A percentile compares a stretch with the other conserved stretches of the same genome.
Evolutionary conservation across 1,140 invertebrate genomes (phyloP).

Genomic region (Hyposmocoma kahamanoa): DNA sequence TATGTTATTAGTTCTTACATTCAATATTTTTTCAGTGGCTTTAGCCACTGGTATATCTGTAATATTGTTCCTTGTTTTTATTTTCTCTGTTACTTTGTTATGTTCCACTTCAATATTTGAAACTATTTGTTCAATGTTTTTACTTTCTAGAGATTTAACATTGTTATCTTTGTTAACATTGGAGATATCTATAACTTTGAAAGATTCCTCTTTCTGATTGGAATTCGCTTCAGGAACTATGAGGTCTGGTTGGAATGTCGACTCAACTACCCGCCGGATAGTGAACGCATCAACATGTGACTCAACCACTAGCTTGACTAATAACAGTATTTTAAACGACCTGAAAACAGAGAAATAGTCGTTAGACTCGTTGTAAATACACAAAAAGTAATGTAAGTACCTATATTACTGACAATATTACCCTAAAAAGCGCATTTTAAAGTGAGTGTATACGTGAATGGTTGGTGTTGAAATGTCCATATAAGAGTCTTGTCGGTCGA

Average conservation of each 20-base stretch:
- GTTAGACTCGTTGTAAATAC: not conserved
- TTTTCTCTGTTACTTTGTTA: too few species aligned
- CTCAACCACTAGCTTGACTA: constrained; percentile 17
- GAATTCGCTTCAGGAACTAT: not conserved
- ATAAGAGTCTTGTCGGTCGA: not conserved
- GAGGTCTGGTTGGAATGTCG: not conserved
- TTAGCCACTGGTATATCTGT: too few species aligned
- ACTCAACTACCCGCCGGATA: constrained; percentile 10
- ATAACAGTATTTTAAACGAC: constrained; percentile 23
- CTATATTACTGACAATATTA: not conserved
- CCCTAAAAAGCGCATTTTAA: not conserved
- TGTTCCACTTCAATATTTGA: too few species aligned
- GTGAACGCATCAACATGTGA: constrained; percentile 19
- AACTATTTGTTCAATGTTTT: too few species aligned
- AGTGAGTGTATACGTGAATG: not conserved
- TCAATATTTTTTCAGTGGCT: too few species aligned
- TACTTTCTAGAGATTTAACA: too few species aligned
- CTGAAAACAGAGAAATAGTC: constrained; percentile 24
- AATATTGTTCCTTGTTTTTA: too few species aligned
- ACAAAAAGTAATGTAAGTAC: too few species aligned
- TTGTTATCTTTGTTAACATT: too few species aligned
- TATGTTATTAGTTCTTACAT: too few species aligned
- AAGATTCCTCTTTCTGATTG: too few species aligned
- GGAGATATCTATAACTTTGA: too few species aligned
- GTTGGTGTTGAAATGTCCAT: not conserved